Evolutionary conservation across 2,888 invertebrate genomes (phyloP).

Genomic region (Megamerina dolium): DNA sequence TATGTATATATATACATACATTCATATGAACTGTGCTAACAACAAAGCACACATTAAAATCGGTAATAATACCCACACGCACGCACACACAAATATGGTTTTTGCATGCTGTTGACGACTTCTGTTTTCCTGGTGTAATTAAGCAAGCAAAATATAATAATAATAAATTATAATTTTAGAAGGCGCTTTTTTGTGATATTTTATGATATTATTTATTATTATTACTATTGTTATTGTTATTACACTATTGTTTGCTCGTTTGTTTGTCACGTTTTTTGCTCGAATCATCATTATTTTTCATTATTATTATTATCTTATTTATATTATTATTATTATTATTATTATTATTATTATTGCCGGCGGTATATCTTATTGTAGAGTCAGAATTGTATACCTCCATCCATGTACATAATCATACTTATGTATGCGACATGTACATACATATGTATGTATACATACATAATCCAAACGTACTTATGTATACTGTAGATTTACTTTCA

Average conservation of each 20-base stretch:
- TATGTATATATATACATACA: no score
- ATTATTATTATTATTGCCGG: neutral
- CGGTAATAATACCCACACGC: no score
- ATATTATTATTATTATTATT: constrained; percentile 20
- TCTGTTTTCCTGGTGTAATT: constrained; percentile 48
- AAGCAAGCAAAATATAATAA: constrained; percentile 50
- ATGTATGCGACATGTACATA: neutral
- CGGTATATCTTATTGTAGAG: neutral
- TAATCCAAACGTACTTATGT: neutral
- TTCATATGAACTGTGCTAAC: no score
- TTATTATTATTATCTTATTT: constrained; percentile 16
- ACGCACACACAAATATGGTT: neutral
- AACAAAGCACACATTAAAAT: no score
- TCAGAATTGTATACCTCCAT: no score
- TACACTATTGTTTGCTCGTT: no score
- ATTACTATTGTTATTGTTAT: no score
- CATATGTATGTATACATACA: neutral
- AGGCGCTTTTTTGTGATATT: constrained; percentile 31
- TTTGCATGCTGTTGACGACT: constrained; percentile 17
- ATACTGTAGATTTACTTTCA: neutral
- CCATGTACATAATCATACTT: no score
- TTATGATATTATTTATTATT: no score
- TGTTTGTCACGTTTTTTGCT: no score
- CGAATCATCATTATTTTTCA: constrained; percentile 18
- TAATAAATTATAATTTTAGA: constrained; percentile 51